Evolutionary conservation across 1,140 invertebrate genomes (phyloP).

Genomic region (Druon quercuslanigerum): DNA sequence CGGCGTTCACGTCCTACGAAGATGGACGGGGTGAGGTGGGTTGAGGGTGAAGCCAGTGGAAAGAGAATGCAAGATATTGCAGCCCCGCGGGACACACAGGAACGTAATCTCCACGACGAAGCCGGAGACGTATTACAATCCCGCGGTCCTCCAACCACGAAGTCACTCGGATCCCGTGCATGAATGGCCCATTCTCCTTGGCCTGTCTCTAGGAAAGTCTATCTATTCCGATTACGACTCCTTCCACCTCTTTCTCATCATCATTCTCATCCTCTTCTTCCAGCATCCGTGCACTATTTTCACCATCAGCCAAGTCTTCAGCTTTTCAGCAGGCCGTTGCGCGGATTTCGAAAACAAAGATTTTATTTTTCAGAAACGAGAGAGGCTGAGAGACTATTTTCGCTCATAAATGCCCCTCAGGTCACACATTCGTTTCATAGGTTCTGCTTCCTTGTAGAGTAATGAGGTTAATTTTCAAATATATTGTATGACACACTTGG

Average conservation of each 20-base stretch:
- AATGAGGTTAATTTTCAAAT: too few relatives aligned
- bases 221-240: slow-evolving; percentile 68
- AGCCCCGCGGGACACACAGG: slow-evolving; percentile 73
- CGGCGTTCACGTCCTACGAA: slow-evolving; percentile 37
- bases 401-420: too few relatives aligned
- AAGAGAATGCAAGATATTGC: slow-evolving; percentile 75
- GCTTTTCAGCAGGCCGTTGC: slow-evolving; percentile 44
- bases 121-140: slow-evolving; percentile 73
- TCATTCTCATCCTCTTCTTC: slow-evolving; percentile 50
- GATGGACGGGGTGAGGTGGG: slow-evolving; percentile 35
- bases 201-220: slow-evolving; percentile 71
- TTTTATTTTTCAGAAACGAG: too few relatives aligned
- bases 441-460: too few relatives aligned
- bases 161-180: slow-evolving; percentile 64
- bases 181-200: slow-evolving; percentile 74
- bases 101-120: slow-evolving; percentile 74
- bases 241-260: slow-evolving; percentile 45
- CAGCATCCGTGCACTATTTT: slow-evolving; percentile 58
- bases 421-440: too few relatives aligned
- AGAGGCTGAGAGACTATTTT: too few relatives aligned
- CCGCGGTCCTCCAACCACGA: slow-evolving; percentile 64
- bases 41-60: slow-evolving; percentile 47
- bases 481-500: too few relatives aligned
- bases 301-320: slow-evolving; percentile 63
- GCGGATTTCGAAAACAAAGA: too few relatives aligned